Conservation (phyloP, 1,140 invertebrate species). For the Chelonus insularis region DNA sequence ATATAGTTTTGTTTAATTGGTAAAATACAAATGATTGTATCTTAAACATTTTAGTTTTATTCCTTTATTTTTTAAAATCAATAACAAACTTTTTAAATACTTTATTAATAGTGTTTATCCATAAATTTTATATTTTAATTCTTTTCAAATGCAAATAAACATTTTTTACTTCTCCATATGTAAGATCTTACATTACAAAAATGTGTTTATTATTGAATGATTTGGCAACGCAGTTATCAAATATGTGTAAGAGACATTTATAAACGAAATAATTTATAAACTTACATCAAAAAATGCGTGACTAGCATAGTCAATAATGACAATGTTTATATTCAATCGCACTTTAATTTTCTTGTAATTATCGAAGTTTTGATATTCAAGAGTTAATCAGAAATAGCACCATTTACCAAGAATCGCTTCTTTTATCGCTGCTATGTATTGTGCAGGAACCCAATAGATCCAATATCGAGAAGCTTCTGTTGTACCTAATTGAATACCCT, state of each 20-base stretch:
- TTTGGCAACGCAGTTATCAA: background rate
- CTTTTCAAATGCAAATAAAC: too few relatives aligned
- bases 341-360: background rate
- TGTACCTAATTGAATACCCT: slow-evolving; percentile 83
- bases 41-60: too few relatives aligned
- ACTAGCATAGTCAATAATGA: slow-evolving; percentile 55
- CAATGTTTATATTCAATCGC: slow-evolving; percentile 37
- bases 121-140: too few relatives aligned
- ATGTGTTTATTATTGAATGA: background rate
- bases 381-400: slow-evolving; percentile 72
- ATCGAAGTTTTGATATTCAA: slow-evolving; percentile 11
- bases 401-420: slow-evolving; percentile 87
- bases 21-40: too few relatives aligned
- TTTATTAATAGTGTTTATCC: too few relatives aligned
- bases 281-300: slow-evolving; percentile 51
- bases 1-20: too few relatives aligned
- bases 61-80: too few relatives aligned
- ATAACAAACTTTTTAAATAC: too few relatives aligned
- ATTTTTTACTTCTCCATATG: too few relatives aligned
- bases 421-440: slow-evolving; percentile 90
- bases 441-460: slow-evolving; percentile 94
- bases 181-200: too few relatives aligned
- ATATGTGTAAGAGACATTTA: slow-evolving; percentile 29
- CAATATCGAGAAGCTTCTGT: slow-evolving; percentile 89
- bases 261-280: slow-evolving; percentile 48